A percentile compares a stretch with the other conserved stretches of the same genome.
These are phyloP conservation scores for Lithophane semibrunnea DNA, from an alignment of 2,888 invertebrate species.

Conservation along the genomic window DNA sequence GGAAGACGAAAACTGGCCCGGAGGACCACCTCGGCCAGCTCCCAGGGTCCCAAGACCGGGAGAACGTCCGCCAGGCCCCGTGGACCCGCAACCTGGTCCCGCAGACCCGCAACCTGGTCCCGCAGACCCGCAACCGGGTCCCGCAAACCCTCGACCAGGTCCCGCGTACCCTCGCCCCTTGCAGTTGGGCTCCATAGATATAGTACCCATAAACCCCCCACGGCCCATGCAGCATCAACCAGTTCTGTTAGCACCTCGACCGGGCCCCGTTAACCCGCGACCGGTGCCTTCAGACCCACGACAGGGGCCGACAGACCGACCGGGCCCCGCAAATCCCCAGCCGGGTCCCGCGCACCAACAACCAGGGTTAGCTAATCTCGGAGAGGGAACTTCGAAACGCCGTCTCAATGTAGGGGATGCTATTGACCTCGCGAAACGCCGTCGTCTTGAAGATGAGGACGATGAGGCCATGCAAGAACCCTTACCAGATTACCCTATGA, in stretches of 20 bases:
- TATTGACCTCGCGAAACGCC: conserved; percentile 29
- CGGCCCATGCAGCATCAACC: conserved; percentile 2
- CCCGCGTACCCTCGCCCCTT: not conserved
- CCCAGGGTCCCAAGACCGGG: not conserved
- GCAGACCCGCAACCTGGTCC: not conserved
- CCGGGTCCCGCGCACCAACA: not conserved
- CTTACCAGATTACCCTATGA: fast-evolving
- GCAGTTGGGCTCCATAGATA: conserved; percentile 12
- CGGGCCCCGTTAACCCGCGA: not conserved
- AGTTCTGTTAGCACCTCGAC: not conserved
- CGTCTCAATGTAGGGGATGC: not conserved
- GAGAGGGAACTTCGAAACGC: conserved; percentile 33
- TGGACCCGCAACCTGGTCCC: not conserved
- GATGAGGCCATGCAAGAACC: not conserved
- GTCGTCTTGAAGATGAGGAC: conserved; percentile 1
- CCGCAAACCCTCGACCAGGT: not conserved
- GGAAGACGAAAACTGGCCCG: not conserved
- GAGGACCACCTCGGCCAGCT: not conserved
- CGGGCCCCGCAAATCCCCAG: not conserved
- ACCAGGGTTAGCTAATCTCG: not conserved
- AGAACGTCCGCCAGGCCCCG: not conserved
- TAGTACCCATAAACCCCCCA: not conserved
- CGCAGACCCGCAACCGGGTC: not conserved
- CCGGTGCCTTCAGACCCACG: conserved; percentile 3
- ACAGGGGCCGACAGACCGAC: not conserved